Base-by-base conservation (phyloP, 2,797 vertebrate species). In the Falco cherrug region DNA sequence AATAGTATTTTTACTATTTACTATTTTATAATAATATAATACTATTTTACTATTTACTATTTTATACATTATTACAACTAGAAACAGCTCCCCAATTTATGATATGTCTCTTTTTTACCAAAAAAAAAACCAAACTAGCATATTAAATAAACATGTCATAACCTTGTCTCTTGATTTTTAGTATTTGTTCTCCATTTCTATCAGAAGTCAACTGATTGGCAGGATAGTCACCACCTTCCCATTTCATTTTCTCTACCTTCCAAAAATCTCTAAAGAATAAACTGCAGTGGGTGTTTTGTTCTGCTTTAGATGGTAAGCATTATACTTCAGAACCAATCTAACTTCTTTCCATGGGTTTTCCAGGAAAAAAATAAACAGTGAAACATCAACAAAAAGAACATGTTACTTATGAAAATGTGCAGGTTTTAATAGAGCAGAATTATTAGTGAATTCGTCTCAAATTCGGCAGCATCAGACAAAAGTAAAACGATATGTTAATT, bases 91-190 rank as follows among this genome's bases (percentile, higher is more conserved):
- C 80, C 25, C 2, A 31, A 3, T 25, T 87, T 60, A 48, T 53
- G 5, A 1, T 19, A 22, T 31, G 3, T 11, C 14, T 43, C 5
- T 76, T 65, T 91, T 61, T 45, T 33, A 82, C 45, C 8, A 2
- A 59, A 50, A 35, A 57, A n/a, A 1, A 0, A 6, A 39, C 26
- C 28, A 63, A 41, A 29, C 20, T 7, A n/a, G 0, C 8, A 21
- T 33, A 2, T 53, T 41, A 60, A 63, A 68, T 20, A 51, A 87
- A 57, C 16, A 13, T 41, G 5, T 22, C n/a, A 37, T 13, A 90
- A 5, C 5, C 7, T 64, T 71, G 10, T 8, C 9, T 3, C 3
- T 57, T 82, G 6, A 48, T 51, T 84, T 29, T 37, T 47, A 61
- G 50, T 7, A 37, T 69, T 82, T 80, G 16, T 31, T 69, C 25